Conservation (phyloP, 1,140 invertebrate genomes). For the Zaprionus camerounensis region DNA sequence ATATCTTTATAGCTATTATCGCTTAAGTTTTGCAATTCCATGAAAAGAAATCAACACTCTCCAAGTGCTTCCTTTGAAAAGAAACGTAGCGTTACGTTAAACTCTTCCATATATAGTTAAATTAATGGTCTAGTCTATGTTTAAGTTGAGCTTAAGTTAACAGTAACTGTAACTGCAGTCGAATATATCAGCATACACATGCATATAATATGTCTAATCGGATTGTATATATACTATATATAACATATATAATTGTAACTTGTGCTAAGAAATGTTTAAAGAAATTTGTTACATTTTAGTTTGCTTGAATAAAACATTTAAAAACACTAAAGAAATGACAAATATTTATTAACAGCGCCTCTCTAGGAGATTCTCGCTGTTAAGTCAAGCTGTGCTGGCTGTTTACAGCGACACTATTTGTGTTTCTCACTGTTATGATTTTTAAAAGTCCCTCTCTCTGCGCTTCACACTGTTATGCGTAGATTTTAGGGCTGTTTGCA, state of each 20-base stretch:
- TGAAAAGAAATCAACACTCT: conserved; percentile 50
- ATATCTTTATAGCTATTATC: conserved; percentile 19
- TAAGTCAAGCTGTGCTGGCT: no score
- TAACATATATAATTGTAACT: conserved; percentile 40
- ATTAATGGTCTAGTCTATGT: conserved; percentile 78
- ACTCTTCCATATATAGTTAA: conserved; percentile 68
- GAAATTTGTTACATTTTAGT: conserved; percentile 76
- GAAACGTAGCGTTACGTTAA: conserved; percentile 34
- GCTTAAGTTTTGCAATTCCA: conserved; percentile 64
- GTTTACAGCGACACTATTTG: no score
- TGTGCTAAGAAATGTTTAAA: conserved; percentile 64
- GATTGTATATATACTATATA: conserved; percentile 28
- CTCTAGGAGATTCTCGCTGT: neutral
- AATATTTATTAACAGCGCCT: neutral
- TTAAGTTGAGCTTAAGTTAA: conserved; percentile 54
- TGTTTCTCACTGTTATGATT: no score
- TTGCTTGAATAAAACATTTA: conserved; percentile 72
- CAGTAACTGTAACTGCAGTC: conserved; percentile 56
- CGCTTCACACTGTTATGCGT: no score
- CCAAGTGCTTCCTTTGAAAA: conserved; percentile 70
- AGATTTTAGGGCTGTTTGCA: no score
- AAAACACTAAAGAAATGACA: neutral
- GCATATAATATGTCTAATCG: conserved; percentile 9
- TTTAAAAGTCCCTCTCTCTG: no score
- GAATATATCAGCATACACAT: conserved; percentile 21